Conservation (phyloP, 2,113 vertebrate species). For the Anarrhichthys ocellatus region DNA sequence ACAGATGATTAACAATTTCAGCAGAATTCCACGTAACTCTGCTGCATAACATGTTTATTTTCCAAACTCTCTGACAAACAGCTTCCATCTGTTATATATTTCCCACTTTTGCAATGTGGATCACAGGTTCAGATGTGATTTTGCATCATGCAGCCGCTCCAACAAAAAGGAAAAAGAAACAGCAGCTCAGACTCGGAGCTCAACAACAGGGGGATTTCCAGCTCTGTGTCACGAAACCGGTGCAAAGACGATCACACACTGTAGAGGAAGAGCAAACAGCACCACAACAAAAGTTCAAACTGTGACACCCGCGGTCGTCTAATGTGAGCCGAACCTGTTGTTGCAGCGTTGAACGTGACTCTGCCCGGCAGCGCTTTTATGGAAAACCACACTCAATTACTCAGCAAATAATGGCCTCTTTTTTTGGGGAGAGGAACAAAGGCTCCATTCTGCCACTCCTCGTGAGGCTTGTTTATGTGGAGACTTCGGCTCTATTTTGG, state of each 20-base stretch:
- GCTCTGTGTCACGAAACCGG: conserved; percentile 14
- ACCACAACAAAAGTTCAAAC: not conserved
- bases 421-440: conserved; percentile 23
- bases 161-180: not conserved
- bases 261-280: conserved; percentile 8
- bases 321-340: conserved; percentile 33
- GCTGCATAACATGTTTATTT: not conserved
- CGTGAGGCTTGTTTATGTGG: conserved; percentile 3
- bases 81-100: accelerated
- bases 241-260: not conserved
- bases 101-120: not conserved
- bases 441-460: conserved; percentile 14
- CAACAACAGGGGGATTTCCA: conserved; percentile 63
- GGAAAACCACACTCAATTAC: conserved; percentile 27
- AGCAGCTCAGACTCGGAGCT: not conserved
- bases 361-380: not conserved
- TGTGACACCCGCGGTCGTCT: conserved; percentile 39
- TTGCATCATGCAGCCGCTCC: not conserved
- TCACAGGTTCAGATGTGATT: not conserved
- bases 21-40: not conserved
- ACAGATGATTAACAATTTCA: not conserved
- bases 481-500: conserved; percentile 8
- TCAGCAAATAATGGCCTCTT: conserved; percentile 43
- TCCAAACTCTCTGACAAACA: not conserved
- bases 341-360: conserved; percentile 22